phyloP scores from a whole-genome alignment of 2,113 vertebrate genomes.

The Oreotrochilus melanogaster region DNA sequence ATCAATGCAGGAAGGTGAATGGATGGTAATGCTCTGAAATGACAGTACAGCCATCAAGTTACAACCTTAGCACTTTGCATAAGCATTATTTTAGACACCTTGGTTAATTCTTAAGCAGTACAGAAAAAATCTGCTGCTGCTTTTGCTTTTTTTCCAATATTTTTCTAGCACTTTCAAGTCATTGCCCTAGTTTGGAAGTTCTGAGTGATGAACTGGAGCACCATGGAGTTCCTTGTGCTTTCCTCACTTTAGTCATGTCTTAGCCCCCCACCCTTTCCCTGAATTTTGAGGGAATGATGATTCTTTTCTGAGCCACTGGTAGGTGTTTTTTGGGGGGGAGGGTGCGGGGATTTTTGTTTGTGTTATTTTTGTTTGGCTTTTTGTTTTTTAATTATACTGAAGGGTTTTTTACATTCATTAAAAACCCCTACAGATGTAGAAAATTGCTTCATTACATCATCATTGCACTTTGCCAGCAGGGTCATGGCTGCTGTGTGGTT shows the following conservation, averaged over 20 bases:
- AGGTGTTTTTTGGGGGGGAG: no score
- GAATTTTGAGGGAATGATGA: background rate
- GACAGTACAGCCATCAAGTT: background rate
- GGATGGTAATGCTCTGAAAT: background rate
- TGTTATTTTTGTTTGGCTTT: background rate
- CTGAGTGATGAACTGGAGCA: background rate
- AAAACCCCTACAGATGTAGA: background rate
- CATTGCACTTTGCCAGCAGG: background rate
- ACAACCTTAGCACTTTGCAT: background rate
- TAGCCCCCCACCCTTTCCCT: background rate
- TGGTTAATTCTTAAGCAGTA: background rate
- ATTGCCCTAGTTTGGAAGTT: background rate
- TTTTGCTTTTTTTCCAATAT: background rate
- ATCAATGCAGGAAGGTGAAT: background rate
- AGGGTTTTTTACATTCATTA: background rate
- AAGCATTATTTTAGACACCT: background rate
- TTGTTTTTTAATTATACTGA: background rate
- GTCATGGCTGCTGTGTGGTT: background rate
- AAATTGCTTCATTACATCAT: background rate
- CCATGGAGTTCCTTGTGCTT: background rate
- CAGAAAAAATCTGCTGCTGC: background rate
- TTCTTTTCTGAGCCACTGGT: background rate
- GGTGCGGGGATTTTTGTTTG: no score
- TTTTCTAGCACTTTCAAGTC: background rate
- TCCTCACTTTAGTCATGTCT: accelerated